phyloP scores from a whole-genome alignment of 2,797 vertebrate species.

The Alosa sapidissima region DNA sequence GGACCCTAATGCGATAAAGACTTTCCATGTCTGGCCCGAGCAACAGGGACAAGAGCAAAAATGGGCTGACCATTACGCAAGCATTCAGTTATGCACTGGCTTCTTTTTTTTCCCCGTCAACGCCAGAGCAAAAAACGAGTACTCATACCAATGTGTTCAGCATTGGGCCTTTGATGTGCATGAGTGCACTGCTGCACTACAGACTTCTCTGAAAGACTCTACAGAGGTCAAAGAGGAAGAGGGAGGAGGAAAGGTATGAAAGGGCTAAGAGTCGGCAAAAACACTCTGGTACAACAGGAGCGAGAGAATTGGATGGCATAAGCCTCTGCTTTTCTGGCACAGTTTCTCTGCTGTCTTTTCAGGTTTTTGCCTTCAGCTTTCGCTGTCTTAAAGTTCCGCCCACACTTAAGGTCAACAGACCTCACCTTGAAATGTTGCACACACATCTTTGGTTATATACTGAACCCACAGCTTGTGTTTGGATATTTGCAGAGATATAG shows the following conservation, averaged over 20 bases:
- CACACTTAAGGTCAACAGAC: background rate
- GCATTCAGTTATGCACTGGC: background rate
- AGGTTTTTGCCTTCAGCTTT: background rate
- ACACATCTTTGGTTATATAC: background rate
- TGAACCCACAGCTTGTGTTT: background rate
- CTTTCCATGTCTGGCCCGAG: slow-evolving; percentile 29
- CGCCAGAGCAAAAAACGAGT: background rate
- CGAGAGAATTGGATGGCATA: background rate
- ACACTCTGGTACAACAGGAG: background rate
- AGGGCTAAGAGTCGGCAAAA: background rate
- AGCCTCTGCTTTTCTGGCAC: background rate
- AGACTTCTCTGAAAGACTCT: background rate
- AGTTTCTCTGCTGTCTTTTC: background rate
- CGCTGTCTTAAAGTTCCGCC: background rate
- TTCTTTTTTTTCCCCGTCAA: slow-evolving; percentile 13
- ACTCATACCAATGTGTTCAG: background rate
- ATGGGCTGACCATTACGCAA: background rate
- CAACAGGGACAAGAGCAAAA: background rate
- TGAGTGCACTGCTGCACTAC: background rate
- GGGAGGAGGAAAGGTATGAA: background rate
- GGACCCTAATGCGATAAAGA: slow-evolving; percentile 32
- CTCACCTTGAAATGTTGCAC: background rate
- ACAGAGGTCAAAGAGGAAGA: background rate
- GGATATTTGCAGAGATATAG: background rate
- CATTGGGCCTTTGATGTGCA: background rate